Evolutionary conservation across 2,113 vertebrate species (phyloP).

Genomic region (Datnioides undecimradiatus): DNA sequence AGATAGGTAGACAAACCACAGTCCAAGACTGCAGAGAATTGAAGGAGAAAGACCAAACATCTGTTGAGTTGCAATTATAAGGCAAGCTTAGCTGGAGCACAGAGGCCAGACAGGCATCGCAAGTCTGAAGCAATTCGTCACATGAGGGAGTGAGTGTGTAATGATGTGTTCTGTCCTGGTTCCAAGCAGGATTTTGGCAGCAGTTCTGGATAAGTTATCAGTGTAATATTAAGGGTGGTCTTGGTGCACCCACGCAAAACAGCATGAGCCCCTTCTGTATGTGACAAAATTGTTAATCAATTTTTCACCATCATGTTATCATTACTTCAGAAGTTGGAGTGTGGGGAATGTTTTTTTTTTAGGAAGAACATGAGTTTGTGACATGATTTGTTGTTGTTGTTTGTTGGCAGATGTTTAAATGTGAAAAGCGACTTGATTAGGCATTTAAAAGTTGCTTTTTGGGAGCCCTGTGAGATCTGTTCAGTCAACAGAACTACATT

Average conservation of each 20-base stretch:
- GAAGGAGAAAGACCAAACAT: conserved; percentile 60
- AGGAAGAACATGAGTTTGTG: background rate
- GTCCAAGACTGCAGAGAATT: conserved; percentile 10
- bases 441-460: conserved; percentile 4
- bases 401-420: background rate
- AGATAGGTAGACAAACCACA: conserved; percentile 13
- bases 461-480: background rate
- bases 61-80: conserved; percentile 58
- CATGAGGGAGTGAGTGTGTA: conserved; percentile 41
- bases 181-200: conserved; percentile 55
- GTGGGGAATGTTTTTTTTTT: background rate
- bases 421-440: background rate
- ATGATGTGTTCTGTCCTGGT: conserved; percentile 52
- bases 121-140: conserved; percentile 52
- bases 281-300: conserved; percentile 32
- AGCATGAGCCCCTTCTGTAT: conserved; percentile 3
- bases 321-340: background rate
- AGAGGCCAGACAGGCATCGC: conserved; percentile 16
- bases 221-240: conserved; percentile 27
- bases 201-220: conserved; percentile 33
- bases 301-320: conserved; percentile 32
- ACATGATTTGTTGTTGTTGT: conserved; percentile 3
- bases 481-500: background rate
- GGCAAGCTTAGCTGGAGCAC: conserved; percentile 21
- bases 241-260: conserved; percentile 25